A percentile compares a stretch with the other conserved stretches of the same genome.
phyloP scores from a whole-genome alignment of 1,140 invertebrate species.

The Mya arenaria region DNA sequence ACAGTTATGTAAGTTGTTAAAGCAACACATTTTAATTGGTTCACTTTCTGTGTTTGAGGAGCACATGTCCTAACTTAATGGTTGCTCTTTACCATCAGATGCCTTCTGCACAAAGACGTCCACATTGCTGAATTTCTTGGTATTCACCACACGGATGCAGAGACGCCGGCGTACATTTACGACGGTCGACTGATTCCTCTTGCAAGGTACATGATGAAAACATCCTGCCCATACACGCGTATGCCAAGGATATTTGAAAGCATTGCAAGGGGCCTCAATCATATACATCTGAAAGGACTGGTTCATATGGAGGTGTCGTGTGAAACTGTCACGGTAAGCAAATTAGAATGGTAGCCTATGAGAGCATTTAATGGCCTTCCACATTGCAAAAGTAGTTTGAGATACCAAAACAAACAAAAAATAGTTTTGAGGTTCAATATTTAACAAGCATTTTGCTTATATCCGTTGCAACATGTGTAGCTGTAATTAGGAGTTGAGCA shows the following conservation, averaged over 20 bases:
- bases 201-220: background rate
- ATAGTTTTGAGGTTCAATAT: background rate
- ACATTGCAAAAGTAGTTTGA: background rate
- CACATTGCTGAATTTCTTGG: conserved; percentile 38
- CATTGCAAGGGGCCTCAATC: background rate
- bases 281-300: conserved; percentile 32
- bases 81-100: too few relatives aligned
- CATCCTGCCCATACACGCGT: background rate
- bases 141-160: conserved; percentile 45
- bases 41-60: too few relatives aligned
- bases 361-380: background rate
- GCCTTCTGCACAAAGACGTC: conserved; percentile 21
- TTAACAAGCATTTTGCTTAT: background rate
- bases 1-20: too few relatives aligned
- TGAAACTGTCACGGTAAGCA: conserved; percentile 27
- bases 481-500: background rate
- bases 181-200: conserved; percentile 12
- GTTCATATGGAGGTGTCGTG: conserved; percentile 44
- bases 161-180: conserved; percentile 41
- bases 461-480: background rate
- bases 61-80: too few relatives aligned
- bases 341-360: too few relatives aligned
- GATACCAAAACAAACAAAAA: background rate
- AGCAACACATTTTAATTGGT: too few relatives aligned
- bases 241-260: background rate